These are phyloP conservation scores for Mesorhabditis spiculigera DNA, from an alignment of 2,888 invertebrate species.

Conservation along the genomic window DNA sequence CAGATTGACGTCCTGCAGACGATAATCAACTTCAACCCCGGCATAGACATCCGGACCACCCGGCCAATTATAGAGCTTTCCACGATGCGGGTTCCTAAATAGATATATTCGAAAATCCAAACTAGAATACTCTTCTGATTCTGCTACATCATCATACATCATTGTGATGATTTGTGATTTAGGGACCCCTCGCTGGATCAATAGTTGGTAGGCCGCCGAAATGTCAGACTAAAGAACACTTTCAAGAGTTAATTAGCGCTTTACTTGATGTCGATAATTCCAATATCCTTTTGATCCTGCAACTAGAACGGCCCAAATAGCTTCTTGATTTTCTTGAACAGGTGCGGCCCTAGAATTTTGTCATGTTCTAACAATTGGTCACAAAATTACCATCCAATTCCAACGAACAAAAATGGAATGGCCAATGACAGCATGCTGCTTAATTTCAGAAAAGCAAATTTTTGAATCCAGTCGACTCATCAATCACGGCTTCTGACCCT, in stretches of 20 bases:
- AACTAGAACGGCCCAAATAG: slow-evolving; percentile 62
- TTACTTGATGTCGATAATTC: slow-evolving; percentile 68
- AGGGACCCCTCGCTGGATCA: slow-evolving; percentile 63
- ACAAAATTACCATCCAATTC: neutral
- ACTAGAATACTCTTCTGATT: neutral
- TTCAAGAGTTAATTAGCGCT: neutral
- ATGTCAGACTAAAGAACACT: slow-evolving; percentile 62
- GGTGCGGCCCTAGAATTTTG: neutral
- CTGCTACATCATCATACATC: slow-evolving; percentile 68
- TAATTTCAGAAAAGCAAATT: too few species aligned
- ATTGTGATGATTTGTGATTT: slow-evolving; percentile 65
- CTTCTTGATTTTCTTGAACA: neutral
- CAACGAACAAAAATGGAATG: too few species aligned
- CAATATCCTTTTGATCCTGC: slow-evolving; percentile 65
- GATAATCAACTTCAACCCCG: slow-evolving; percentile 65
- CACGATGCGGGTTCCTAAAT: slow-evolving; percentile 64
- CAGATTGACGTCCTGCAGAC: slow-evolving; percentile 22
- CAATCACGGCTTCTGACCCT: too few species aligned
- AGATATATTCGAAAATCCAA: slow-evolving; percentile 6
- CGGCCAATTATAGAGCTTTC: slow-evolving; percentile 65
- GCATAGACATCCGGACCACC: slow-evolving; percentile 65
- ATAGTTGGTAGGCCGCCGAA: slow-evolving; percentile 66
- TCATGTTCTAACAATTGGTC: neutral
- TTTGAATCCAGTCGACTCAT: too few species aligned
- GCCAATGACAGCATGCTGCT: too few species aligned